Percentiles rank a stretch among this genome's conserved stretches.
Conservation (phyloP, 2,888 invertebrate species). For the Pycnomerus fuliginosus region DNA sequence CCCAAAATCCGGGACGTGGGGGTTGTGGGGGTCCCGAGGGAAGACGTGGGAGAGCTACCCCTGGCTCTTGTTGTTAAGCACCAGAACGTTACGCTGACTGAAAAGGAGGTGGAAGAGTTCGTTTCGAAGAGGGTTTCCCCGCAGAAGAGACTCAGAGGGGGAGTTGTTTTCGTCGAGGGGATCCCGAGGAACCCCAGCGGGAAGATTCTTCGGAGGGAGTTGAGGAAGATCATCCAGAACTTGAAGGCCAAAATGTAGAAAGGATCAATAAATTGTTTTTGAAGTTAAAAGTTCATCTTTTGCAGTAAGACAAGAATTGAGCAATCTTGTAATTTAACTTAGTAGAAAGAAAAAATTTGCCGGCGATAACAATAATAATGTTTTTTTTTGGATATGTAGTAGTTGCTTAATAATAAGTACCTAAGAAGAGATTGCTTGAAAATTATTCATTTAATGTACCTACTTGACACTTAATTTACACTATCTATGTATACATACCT, state of each 20-base stretch:
- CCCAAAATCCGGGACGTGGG: constrained; percentile 75
- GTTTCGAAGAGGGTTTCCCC: constrained; percentile 63
- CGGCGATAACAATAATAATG: no score
- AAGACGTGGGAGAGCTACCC: constrained; percentile 73
- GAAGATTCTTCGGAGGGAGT: constrained; percentile 54
- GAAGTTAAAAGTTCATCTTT: no score
- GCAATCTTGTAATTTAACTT: no score
- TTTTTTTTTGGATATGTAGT: no score
- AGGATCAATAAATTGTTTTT: constrained; percentile 14
- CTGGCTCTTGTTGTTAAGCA: constrained; percentile 73
- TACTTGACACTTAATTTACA: no score
- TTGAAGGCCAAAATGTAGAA: constrained; percentile 2
- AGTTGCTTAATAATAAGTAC: no score
- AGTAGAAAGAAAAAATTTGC: no score
- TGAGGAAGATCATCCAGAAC: constrained; percentile 34
- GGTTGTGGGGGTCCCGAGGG: constrained; percentile 73
- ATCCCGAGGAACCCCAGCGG: constrained; percentile 57
- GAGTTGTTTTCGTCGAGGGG: constrained; percentile 54
- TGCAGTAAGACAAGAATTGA: no score
- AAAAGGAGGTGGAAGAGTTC: constrained; percentile 48
- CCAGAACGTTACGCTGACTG: constrained; percentile 54
- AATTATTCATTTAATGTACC: no score
- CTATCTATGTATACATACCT: no score
- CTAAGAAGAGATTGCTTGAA: no score
- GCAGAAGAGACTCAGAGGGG: constrained; percentile 71